Percentiles rank a stretch among this genome's conserved stretches.
These are phyloP conservation scores for Monarcha castaneiventris DNA, from an alignment of 2,113 vertebrate species.

Conservation along the genomic window DNA sequence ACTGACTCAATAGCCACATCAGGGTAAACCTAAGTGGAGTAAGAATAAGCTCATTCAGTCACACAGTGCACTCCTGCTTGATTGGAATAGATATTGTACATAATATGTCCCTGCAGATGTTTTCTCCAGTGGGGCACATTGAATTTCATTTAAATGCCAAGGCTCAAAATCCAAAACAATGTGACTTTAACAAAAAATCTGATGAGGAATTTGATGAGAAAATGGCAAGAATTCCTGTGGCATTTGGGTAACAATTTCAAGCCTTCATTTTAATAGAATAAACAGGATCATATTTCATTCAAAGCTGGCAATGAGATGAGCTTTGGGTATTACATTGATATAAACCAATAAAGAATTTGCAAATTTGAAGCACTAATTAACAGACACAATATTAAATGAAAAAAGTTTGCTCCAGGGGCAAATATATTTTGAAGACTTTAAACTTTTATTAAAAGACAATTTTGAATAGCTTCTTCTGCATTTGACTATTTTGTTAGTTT, in stretches of 20 bases:
- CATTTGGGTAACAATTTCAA: constrained; percentile 88
- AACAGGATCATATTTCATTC: constrained; percentile 90
- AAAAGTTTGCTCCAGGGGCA: constrained; percentile 87
- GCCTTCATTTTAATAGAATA: constrained; percentile 87
- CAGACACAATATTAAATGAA: constrained; percentile 88
- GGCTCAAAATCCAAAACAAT: constrained; percentile 84
- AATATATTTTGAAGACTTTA: constrained; percentile 86
- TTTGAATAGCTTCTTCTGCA: constrained; percentile 71
- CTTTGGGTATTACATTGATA: constrained; percentile 86
- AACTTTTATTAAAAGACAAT: constrained; percentile 85
- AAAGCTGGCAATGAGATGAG: constrained; percentile 88
- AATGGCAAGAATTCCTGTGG: constrained; percentile 87
- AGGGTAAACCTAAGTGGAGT: constrained; percentile 69
- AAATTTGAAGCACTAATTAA: constrained; percentile 90
- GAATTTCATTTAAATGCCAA: constrained; percentile 86
- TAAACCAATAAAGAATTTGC: constrained; percentile 89
- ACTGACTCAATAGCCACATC: constrained; percentile 76
- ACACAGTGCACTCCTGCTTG: constrained; percentile 71
- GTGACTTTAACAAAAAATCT: constrained; percentile 84
- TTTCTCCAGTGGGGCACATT: constrained; percentile 79
- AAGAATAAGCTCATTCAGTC: constrained; percentile 75
- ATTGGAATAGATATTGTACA: constrained; percentile 82
- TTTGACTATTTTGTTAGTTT: constrained; percentile 69
- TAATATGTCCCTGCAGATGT: constrained; percentile 83
- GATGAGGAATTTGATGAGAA: constrained; percentile 87